These are phyloP conservation scores for Daktulosphaira vitifoliae DNA, from an alignment of 1,140 invertebrate species.

Conservation along the genomic window DNA sequence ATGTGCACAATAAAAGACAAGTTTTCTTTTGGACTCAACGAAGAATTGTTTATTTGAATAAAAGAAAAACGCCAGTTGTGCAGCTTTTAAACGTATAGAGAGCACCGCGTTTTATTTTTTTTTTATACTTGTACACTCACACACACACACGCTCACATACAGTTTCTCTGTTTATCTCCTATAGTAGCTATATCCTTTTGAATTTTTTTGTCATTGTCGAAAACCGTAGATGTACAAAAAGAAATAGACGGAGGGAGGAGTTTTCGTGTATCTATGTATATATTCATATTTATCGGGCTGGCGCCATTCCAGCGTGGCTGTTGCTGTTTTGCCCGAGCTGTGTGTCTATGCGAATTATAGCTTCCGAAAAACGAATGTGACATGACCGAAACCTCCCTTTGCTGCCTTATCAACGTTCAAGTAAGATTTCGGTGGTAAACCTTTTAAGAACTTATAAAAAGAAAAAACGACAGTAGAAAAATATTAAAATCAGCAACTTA, in stretches of 20 bases:
- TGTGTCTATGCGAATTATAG: conserved; percentile 25
- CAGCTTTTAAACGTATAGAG: conserved; percentile 5
- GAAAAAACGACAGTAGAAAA: no score
- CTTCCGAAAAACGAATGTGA: conserved; percentile 23
- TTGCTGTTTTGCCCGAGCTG: conserved; percentile 6
- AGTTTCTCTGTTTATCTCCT: not conserved
- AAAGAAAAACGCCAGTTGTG: conserved; percentile 25
- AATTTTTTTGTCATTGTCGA: not conserved
- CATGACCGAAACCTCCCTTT: not conserved
- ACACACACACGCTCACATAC: not conserved
- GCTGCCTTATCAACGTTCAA: no score
- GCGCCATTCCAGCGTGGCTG: conserved; percentile 20
- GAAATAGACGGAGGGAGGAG: not conserved
- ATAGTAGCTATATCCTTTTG: no score
- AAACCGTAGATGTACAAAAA: not conserved
- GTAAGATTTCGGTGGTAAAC: no score
- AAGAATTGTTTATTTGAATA: conserved; percentile 14
- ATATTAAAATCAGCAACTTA: no score
- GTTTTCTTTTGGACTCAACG: not conserved
- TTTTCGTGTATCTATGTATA: not conserved
- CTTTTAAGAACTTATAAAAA: no score
- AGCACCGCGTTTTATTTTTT: conserved; percentile 1
- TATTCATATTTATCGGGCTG: not conserved
- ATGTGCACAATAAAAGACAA: not conserved
- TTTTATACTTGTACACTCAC: no score